Conservation (phyloP, 2,113 vertebrate genomes). For the Hydrochoerus hydrochaeris region DNA sequence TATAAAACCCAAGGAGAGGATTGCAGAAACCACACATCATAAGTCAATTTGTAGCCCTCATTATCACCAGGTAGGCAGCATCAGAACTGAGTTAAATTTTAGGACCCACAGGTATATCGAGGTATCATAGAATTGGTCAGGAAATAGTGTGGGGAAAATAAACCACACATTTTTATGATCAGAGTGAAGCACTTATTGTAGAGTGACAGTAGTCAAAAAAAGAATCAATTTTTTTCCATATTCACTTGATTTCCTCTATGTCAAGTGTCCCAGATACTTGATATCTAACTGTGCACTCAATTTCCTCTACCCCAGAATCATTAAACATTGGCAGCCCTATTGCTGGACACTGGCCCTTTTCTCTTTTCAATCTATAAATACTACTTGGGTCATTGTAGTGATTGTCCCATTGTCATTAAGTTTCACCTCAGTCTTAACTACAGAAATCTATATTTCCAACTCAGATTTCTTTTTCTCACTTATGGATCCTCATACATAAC, state of each 20-base stretch:
- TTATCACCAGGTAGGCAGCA: neutral
- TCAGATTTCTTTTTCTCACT: neutral
- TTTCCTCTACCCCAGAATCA: neutral
- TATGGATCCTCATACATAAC: neutral
- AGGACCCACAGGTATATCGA: neutral
- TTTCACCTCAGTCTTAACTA: neutral
- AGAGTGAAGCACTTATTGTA: neutral
- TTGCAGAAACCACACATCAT: neutral
- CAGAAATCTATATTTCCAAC: neutral
- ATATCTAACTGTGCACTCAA: neutral
- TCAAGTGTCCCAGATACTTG: neutral
- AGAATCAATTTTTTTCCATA: neutral
- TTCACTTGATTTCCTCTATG: neutral
- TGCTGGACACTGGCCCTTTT: neutral
- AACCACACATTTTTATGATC: neutral
- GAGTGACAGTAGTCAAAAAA: neutral
- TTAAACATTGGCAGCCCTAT: neutral
- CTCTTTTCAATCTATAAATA: neutral
- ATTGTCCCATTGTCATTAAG: neutral
- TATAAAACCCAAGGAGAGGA: neutral
- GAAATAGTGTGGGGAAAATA: neutral
- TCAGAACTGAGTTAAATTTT: neutral
- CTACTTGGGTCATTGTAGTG: neutral
- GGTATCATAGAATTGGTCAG: neutral
- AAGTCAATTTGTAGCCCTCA: neutral